Evolutionary conservation across 37 sponge, comb jelly and placozoan species (phyloP), one percentile per base, ranked within the genome.

Genomic region (Beroe ovata): DNA sequence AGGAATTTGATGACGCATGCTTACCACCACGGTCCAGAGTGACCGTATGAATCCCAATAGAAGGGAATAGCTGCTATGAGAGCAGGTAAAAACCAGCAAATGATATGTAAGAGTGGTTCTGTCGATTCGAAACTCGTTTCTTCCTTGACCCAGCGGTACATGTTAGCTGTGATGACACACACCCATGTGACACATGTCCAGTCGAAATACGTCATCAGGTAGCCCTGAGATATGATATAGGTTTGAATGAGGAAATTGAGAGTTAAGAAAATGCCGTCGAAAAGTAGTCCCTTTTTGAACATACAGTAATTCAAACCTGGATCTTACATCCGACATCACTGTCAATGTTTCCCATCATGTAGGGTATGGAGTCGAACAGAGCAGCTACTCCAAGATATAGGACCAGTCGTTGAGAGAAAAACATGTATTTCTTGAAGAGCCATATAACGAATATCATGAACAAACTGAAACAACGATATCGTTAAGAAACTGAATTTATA

Each of bases 371-470:
- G 11, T 90, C 60, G 0, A 91, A 18, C 0, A 92, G 38, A 0
- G 91, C 90, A 0, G 93, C 59, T 0, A 93, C 77, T n/a, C 77
- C 39, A 18, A 92, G 90, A 69, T 95, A 93, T 0, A 95, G 77
- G 29, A 95, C 89, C 23, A 95, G 92, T 18, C 95, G 77, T 88
- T 95, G 95, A 0, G 29, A 29, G 91, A 92, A 92, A 71, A 93
- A 64, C 36, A 42, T 25, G 89, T 92, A 92, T 60, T 95, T 95
- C 90, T 92, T 93, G 92, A 93, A 92, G 39, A 93, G 89, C 16
- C 92, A n/a, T 34, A 93, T 72, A 60, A 93, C 23, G 35, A 88
- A 39, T 39, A 93, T 77, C 72, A 92, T 62, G 4, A 89, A 58
- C n/a, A 88, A 0, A 59, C 66, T 61, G 59, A 77, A 77, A 77